Evolutionary conservation across 2,888 invertebrate genomes (phyloP).

Genomic region (Catocala nupta): DNA sequence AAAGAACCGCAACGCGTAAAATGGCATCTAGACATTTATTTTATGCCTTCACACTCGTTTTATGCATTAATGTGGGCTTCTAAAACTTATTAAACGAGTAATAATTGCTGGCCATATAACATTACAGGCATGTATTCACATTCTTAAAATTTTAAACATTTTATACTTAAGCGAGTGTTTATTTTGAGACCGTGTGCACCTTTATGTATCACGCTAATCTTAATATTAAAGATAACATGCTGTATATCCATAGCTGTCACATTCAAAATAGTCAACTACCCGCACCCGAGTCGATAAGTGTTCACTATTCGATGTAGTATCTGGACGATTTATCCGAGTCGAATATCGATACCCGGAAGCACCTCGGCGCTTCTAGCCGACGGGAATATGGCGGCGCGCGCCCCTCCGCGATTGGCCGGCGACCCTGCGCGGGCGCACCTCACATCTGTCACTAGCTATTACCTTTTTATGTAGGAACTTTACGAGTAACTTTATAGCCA

Average conservation of each 20-base stretch:
- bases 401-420: slow-evolving; percentile 57
- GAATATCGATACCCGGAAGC: slow-evolving; percentile 57
- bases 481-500: slow-evolving; percentile 59
- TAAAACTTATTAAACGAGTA: slow-evolving; percentile 40
- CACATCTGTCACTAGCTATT: slow-evolving; percentile 68
- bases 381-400: slow-evolving; percentile 64
- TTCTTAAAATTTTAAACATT: slow-evolving; percentile 2
- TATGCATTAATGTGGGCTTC: slow-evolving; percentile 44
- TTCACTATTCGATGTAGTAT: slow-evolving; percentile 54
- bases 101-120: slow-evolving; percentile 24
- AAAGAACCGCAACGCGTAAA: slow-evolving; percentile 42
- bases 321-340: slow-evolving; percentile 55
- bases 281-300: slow-evolving; percentile 54
- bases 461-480: slow-evolving; percentile 65
- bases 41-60: slow-evolving; percentile 42
- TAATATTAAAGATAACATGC: slow-evolving; percentile 43
- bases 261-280: slow-evolving; percentile 52
- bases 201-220: slow-evolving; percentile 9
- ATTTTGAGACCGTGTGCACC: not conserved
- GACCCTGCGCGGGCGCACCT: slow-evolving; percentile 55
- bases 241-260: slow-evolving; percentile 50
- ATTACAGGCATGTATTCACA: slow-evolving; percentile 13
- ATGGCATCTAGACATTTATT: slow-evolving; percentile 41
- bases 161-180: not conserved
- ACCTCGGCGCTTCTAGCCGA: slow-evolving; percentile 40